Evolutionary conservation across 2,888 invertebrate species (phyloP).

Genomic region (Nasonia oneida): DNA sequence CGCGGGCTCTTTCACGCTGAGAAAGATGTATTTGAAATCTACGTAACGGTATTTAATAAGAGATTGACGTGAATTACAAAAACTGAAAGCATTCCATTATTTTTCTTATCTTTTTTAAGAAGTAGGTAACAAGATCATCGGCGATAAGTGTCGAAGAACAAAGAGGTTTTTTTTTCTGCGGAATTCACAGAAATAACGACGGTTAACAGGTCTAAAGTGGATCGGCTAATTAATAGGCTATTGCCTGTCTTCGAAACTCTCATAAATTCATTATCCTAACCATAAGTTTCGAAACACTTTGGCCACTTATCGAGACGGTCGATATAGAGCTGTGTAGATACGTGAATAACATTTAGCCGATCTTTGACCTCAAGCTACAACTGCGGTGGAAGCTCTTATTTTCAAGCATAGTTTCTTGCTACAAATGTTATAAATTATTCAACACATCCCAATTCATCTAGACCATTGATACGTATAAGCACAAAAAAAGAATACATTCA

Average conservation of each 20-base stretch:
- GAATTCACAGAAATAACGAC: conserved; percentile 23
- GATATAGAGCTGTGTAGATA: neutral
- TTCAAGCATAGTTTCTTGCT: too few relatives aligned
- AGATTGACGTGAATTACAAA: neutral
- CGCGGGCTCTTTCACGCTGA: neutral
- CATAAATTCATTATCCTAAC: conserved; percentile 54
- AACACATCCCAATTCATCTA: neutral
- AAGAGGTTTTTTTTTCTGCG: neutral
- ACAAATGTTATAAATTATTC: neutral
- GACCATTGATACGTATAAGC: neutral
- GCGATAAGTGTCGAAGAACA: neutral
- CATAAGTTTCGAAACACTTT: neutral
- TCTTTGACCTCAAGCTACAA: neutral
- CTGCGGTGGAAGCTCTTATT: too few relatives aligned
- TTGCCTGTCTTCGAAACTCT: neutral
- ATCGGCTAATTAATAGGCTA: conserved; percentile 48
- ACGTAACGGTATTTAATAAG: neutral
- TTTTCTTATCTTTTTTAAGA: too few relatives aligned
- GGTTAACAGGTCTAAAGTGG: conserved; percentile 28
- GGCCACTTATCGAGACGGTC: conserved; percentile 20
- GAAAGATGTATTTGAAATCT: conserved; percentile 8
- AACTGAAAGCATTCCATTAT: neutral
- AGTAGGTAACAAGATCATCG: conserved; percentile 10
- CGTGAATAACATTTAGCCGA: too few relatives aligned
- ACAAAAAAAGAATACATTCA: neutral